Evolutionary conservation across 2,113 vertebrate genomes (phyloP).

Genomic region (Dipodomys stephensi): DNA sequence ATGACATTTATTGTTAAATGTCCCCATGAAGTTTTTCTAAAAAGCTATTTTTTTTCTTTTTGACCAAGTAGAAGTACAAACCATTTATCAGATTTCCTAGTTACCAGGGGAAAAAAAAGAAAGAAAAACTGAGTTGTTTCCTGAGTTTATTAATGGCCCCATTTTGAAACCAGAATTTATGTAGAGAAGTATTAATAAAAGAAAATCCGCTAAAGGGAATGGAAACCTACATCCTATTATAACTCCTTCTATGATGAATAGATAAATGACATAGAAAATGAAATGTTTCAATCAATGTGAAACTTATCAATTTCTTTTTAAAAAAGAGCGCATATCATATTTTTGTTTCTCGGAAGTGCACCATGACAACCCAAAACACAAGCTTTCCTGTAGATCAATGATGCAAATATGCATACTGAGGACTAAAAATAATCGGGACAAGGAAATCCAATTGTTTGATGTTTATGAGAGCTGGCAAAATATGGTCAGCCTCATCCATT

Average conservation of each 20-base stretch:
- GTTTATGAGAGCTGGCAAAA: constrained; percentile 46
- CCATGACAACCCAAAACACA: constrained; percentile 63
- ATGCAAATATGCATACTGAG: neutral
- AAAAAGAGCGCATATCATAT: constrained; percentile 44
- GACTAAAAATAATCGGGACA: constrained; percentile 49
- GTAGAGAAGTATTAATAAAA: constrained; percentile 52
- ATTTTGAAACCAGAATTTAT: constrained; percentile 63
- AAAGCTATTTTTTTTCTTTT: constrained; percentile 61
- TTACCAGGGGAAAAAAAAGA: constrained; percentile 48
- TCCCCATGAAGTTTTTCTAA: neutral
- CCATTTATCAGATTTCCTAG: constrained; percentile 59
- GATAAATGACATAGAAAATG: constrained; percentile 65
- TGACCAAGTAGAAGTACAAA: constrained; percentile 58
- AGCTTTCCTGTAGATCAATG: constrained; percentile 65
- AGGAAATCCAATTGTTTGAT: constrained; percentile 68
- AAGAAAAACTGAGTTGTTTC: constrained; percentile 6
- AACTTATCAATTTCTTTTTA: constrained; percentile 56
- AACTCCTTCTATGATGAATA: constrained; percentile 50
- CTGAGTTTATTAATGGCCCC: constrained; percentile 67
- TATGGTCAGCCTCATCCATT: constrained; percentile 56
- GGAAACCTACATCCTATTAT: constrained; percentile 52
- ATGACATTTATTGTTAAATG: constrained; percentile 67
- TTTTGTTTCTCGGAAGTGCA: constrained; percentile 65
- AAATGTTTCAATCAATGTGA: constrained; percentile 57
- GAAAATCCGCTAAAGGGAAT: constrained; percentile 71